phyloP scores from a whole-genome alignment of 2,888 invertebrate species.

The Boloria selene region DNA sequence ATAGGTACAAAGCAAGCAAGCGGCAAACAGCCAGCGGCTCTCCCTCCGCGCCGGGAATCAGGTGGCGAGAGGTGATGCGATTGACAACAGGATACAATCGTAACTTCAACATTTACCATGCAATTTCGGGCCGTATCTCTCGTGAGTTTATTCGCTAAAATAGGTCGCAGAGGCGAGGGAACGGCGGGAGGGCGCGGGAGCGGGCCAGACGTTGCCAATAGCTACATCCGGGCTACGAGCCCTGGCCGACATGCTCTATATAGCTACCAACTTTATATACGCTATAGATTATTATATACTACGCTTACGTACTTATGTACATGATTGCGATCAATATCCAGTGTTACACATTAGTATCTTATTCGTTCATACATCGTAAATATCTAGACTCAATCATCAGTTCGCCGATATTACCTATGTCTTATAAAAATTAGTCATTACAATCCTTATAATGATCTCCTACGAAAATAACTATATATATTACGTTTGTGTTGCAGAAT shows the following conservation, averaged over 20 bases:
- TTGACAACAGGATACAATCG: slow-evolving; percentile 47
- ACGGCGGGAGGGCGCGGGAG: slow-evolving; percentile 25
- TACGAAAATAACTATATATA: no score
- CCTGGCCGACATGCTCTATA: slow-evolving; percentile 46
- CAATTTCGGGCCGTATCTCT: slow-evolving; percentile 43
- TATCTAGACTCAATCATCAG: neutral
- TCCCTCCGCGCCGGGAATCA: slow-evolving; percentile 51
- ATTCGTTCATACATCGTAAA: slow-evolving; percentile 17
- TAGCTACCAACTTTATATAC: slow-evolving; percentile 41
- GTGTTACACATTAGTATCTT: slow-evolving; percentile 41
- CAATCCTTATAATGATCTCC: no score
- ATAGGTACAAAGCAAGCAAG: slow-evolving; percentile 50
- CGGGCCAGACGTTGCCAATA: slow-evolving; percentile 51
- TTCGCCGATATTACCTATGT: neutral
- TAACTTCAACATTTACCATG: slow-evolving; percentile 40
- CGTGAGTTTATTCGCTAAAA: slow-evolving; percentile 42
- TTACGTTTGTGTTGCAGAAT: no score
- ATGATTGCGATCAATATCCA: slow-evolving; percentile 37
- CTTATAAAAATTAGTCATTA: no score
- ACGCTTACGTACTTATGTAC: slow-evolving; percentile 26
- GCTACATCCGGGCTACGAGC: slow-evolving; percentile 54
- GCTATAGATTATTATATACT: slow-evolving; percentile 43
- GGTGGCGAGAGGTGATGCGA: slow-evolving; percentile 54
- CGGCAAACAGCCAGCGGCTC: slow-evolving; percentile 46
- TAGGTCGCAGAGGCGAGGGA: slow-evolving; percentile 36